Percentiles rank a stretch among this genome's conserved stretches.
Conservation (phyloP, 2,888 invertebrate genomes). For the Piscicola geometra region DNA sequence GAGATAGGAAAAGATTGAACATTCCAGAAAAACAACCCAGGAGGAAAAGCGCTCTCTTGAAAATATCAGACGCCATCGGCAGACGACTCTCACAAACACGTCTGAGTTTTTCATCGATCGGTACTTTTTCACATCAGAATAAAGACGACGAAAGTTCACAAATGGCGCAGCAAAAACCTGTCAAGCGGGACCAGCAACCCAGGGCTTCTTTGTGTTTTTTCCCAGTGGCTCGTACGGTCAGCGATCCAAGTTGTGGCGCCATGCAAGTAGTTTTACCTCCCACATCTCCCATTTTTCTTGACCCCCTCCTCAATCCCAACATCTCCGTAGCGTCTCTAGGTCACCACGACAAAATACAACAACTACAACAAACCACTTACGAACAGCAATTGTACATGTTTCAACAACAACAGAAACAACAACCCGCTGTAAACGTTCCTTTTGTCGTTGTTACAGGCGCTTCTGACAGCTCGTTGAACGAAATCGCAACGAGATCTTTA, state of each 20-base stretch:
- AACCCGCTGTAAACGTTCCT: background rate
- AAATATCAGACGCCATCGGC: slow-evolving; percentile 32
- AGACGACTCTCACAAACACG: slow-evolving; percentile 28
- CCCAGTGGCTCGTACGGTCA: slow-evolving; percentile 38
- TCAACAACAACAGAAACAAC: background rate
- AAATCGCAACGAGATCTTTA: background rate
- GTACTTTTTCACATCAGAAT: slow-evolving; percentile 3
- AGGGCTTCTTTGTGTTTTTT: slow-evolving; percentile 40
- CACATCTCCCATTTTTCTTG: background rate
- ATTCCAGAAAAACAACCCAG: background rate
- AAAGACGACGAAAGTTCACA: slow-evolving; percentile 2
- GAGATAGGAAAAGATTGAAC: background rate
- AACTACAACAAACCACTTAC: background rate
- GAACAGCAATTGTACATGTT: background rate
- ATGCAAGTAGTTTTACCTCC: slow-evolving; percentile 28
- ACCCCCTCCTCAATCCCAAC: background rate
- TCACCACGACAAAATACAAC: slow-evolving; percentile 2
- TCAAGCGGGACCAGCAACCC: slow-evolving; percentile 1
- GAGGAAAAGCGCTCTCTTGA: slow-evolving; percentile 29
- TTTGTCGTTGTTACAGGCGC: slow-evolving; percentile 2
- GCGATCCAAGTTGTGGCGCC: slow-evolving; percentile 36
- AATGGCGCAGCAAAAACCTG: background rate
- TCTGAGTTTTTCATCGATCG: slow-evolving; percentile 35
- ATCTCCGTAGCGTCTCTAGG: background rate
- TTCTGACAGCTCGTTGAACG: slow-evolving; percentile 3